These are phyloP conservation scores for Dasypolia templi DNA, from an alignment of 2,888 invertebrate species.

Conservation along the genomic window DNA sequence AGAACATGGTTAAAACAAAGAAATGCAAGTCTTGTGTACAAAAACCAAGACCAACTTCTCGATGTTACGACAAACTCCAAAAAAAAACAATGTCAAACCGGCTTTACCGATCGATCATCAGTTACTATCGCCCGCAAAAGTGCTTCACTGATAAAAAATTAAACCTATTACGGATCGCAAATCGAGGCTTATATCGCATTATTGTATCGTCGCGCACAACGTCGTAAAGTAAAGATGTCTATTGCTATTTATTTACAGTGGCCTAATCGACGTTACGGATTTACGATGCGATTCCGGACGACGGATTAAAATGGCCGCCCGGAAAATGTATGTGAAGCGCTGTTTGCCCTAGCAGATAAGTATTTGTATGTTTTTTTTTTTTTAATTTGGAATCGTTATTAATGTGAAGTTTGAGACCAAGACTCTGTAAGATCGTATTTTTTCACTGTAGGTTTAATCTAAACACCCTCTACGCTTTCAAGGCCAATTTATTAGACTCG, in stretches of 20 bases:
- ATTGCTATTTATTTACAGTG: conserved; percentile 81
- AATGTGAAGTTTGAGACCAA: neutral
- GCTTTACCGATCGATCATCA: conserved; percentile 48
- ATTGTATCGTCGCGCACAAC: conserved; percentile 49
- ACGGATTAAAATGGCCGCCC: conserved; percentile 76
- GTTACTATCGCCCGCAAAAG: conserved; percentile 64
- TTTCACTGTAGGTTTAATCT: neutral
- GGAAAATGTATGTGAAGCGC: conserved; percentile 72
- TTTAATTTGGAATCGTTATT: conserved; percentile 21
- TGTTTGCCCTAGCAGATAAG: conserved; percentile 38
- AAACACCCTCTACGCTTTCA: neutral
- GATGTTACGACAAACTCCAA: conserved; percentile 22
- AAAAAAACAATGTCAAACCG: conserved; percentile 25
- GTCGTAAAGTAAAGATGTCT: conserved; percentile 67
- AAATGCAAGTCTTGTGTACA: conserved; percentile 1
- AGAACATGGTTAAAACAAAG: neutral
- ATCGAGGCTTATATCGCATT: conserved; percentile 63
- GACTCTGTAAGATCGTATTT: conserved; percentile 13
- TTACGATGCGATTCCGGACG: conserved; percentile 73
- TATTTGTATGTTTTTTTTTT: conserved; percentile 48
- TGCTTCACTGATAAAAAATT: conserved; percentile 56
- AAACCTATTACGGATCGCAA: conserved; percentile 63
- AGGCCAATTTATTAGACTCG: neutral
- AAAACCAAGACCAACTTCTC: conserved; percentile 20
- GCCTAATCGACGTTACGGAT: conserved; percentile 80